Evolutionary conservation across 2,113 vertebrate genomes (phyloP), one percentile per base, ranked within the genome.

Genomic region (Brachypodius melanocephalos): DNA sequence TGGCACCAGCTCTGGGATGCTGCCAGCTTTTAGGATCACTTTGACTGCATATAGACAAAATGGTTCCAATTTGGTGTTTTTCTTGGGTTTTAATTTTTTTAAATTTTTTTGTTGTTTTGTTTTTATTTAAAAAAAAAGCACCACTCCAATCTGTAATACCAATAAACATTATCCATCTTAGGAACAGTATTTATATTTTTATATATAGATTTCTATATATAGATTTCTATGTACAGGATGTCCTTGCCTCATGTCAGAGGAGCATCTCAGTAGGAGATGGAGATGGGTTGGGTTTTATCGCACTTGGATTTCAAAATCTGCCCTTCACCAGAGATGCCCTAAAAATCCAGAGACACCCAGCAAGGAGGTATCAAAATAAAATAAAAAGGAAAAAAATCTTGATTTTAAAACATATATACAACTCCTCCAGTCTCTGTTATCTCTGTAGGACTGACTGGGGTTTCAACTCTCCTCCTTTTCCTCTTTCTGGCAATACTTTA

Each of bases 111-210:
- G 17, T 65, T 17, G 3, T 80, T 86, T 85, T 45, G 2, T 34
- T 89, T 68, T 79, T 88, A 42, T 90, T 88, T 2, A n/a, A 49
- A 66, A 88, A 82, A 3, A 36, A 76, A 94, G 63, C 90, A 97
- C 90, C 95, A 97, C 95, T 95, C 74, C 88, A 96, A 83, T 54
- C 80, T 85, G 81, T 80, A 93, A 96, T 95, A 88, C 72, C 85
- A 88, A 96, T 92, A 96, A 96, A 92, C 94, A 91, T 92, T n/a
- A 93, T 69, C 81, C 89, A 93, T 92, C 91, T 96, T 94, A 95
- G 92, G 82, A 96, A 93, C 84, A 85, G 81, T 93, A 92, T 97
- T 93, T 95, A 90, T 94, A 94, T 49, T 91, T 91, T 63, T 95
- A 75, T 95, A 95, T 78, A 97, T 48, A 95, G 91, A 83, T 90